phyloP scores from a whole-genome alignment of 2,797 vertebrate genomes.

The Carapus acus region DNA sequence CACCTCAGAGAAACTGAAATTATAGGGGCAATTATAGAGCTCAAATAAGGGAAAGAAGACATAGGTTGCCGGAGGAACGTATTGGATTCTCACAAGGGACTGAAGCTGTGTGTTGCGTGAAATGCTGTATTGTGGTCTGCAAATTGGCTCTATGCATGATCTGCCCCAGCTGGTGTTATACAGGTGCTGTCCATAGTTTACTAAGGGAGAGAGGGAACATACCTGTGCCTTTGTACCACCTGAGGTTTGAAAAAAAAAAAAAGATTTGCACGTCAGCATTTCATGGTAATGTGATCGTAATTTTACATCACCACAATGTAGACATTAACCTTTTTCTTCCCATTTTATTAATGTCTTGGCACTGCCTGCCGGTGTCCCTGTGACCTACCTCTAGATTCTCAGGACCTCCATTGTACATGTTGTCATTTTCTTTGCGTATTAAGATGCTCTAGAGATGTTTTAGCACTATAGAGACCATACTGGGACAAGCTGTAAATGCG shows the following conservation, averaged over 20 bases:
- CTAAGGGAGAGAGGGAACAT: conserved; percentile 18
- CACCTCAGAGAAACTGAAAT: conserved; percentile 68
- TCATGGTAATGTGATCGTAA: conserved; percentile 4
- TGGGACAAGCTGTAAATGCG: no score
- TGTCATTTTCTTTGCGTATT: conserved; percentile 10
- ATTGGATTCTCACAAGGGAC: conserved; percentile 9
- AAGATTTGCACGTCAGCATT: conserved; percentile 38
- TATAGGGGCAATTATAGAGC: conserved; percentile 35
- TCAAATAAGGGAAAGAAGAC: conserved; percentile 3
- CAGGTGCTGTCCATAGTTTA: no score
- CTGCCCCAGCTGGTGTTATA: no score
- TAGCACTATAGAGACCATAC: no score
- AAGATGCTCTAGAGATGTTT: no score
- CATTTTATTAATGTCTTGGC: conserved; percentile 18
- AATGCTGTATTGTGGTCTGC: no score
- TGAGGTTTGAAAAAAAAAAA: conserved; percentile 30
- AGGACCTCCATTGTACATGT: conserved; percentile 52
- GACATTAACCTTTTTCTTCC: conserved; percentile 33
- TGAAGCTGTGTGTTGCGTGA: no score
- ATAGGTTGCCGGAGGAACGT: conserved; percentile 13
- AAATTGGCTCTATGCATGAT: no score
- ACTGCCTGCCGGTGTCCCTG: conserved; percentile 43
- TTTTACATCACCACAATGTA: conserved; percentile 36
- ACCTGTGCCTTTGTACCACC: conserved; percentile 62
- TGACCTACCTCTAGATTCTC: conserved; percentile 69